Evolutionary conservation across 2,113 vertebrate species (phyloP).

Genomic region (Eulemur rufifrons): DNA sequence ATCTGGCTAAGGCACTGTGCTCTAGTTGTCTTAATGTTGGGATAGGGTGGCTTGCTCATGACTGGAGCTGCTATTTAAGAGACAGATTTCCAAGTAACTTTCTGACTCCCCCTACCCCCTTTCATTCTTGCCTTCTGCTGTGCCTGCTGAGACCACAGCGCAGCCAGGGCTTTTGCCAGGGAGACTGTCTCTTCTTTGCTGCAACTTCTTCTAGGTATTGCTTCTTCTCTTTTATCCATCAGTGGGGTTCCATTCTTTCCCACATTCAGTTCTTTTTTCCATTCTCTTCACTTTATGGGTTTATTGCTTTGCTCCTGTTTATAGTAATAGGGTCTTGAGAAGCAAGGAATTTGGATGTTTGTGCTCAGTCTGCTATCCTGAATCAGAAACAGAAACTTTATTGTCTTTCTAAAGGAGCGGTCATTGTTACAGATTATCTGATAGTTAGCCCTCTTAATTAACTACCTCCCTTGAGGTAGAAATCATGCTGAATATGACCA

Average conservation of each 20-base stretch:
- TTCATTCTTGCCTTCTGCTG: background rate
- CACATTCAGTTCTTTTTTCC: background rate
- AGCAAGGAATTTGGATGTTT: background rate
- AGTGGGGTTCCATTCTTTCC: background rate
- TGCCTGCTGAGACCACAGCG: background rate
- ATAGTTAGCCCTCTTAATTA: background rate
- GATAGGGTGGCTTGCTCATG: background rate
- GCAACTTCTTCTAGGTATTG: background rate
- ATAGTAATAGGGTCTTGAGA: background rate
- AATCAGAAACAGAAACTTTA: background rate
- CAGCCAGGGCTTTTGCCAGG: background rate
- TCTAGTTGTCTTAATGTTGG: background rate
- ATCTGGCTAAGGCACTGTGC: background rate
- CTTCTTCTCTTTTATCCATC: background rate
- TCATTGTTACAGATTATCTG: background rate
- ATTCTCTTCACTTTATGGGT: background rate
- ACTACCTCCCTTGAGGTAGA: background rate
- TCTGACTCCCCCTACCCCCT: background rate
- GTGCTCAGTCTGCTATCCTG: background rate
- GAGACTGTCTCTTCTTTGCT: background rate
- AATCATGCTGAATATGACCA: background rate
- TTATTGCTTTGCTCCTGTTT: background rate
- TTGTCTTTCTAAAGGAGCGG: slow-evolving; percentile 17
- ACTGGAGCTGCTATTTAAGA: background rate
- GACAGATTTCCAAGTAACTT: background rate